Evolutionary conservation across 1,140 invertebrate genomes (phyloP), one percentile per base, ranked within the genome.

Genomic region (Temnothorax curvispinosus): DNA sequence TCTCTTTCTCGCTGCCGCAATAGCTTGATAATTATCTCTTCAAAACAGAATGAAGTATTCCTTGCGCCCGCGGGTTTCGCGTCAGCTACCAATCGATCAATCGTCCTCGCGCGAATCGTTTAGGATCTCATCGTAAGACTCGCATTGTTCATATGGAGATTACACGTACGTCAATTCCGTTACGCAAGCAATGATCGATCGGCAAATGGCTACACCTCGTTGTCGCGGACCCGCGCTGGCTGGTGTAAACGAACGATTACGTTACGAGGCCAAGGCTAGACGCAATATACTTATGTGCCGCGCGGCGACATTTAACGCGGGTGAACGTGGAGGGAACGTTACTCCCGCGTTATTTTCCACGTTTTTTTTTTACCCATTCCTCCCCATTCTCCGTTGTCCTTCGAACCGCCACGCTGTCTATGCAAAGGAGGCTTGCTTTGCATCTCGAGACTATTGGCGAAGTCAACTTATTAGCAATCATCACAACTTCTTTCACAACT

Each of bases 181-280:
- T 93, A 89, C 91, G 91, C 91, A 92, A 93, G 88, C 85, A 88
- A 91, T 89, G 92, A 92, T 93, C 90, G 92, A 93, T 93, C 90
- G 90, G 91, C 89, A 89, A 91, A 89, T 87, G 89, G 86, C 90
- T 93, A 93, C 91, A 91, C 86, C 86, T 92, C 88, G 91, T 91
- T 91, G 91, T 89, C 91, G 84, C 85, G 82, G 87, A 76, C 76
- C 54, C 38, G 75, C 86, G 88, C 90, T 78, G 88, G 88, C 90
- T 78, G 88, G 87, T 93, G 90, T 88, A 93, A 91, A 92, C 90
- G 90, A 90, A 90, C 93, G 89, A 92, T 93, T 93, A 93, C 90
- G 88, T 94, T 93, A 93, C 88, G 92, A 93, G 94, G 94, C 93
- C 94, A 94, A 94, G 94, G 94, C 92, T 90, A 81, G 77, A 93